A percentile compares a stretch with the other conserved stretches of the same genome.
phyloP scores from a whole-genome alignment of 1,140 invertebrate genomes.

The Lysiphlebus fabarum region DNA sequence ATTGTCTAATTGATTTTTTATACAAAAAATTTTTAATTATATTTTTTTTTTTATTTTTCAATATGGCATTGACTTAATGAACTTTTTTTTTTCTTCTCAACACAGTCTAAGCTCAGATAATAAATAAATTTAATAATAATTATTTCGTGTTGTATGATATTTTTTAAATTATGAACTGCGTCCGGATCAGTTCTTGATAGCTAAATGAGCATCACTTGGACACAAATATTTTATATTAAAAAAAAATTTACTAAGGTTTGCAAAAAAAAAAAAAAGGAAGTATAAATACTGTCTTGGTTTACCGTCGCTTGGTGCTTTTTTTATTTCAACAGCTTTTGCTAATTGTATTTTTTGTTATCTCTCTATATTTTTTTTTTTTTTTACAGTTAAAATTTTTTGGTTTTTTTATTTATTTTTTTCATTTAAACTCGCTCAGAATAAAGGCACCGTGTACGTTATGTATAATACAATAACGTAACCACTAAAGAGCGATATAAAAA shows the following conservation, averaged over 20 bases:
- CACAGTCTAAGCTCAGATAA: no score
- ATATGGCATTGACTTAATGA: no score
- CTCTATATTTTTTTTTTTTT: not conserved
- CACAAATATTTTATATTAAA: not conserved
- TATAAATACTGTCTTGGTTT: constrained; percentile 24
- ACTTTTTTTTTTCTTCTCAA: no score
- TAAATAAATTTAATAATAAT: no score
- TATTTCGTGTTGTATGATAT: no score
- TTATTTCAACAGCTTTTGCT: not conserved
- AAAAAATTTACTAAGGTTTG: not conserved
- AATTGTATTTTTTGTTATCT: not conserved
- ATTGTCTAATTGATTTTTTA: no score
- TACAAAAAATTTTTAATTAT: no score
- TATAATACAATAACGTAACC: constrained; percentile 23
- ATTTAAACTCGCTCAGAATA: constrained; percentile 4
- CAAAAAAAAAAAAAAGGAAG: not conserved
- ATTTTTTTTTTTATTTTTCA: no score
- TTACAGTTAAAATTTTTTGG: not conserved
- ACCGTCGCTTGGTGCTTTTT: constrained; percentile 11
- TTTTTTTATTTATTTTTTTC: constrained; percentile 4
- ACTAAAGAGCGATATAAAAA: not conserved
- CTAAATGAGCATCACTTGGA: not conserved
- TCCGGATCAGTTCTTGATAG: constrained; percentile 1
- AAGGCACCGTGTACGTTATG: constrained; percentile 6
- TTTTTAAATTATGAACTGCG: not conserved